Evolutionary conservation across 1,140 invertebrate genomes (phyloP), one percentile per base, ranked within the genome.

Genomic region (Diplogasteroides magnus): DNA sequence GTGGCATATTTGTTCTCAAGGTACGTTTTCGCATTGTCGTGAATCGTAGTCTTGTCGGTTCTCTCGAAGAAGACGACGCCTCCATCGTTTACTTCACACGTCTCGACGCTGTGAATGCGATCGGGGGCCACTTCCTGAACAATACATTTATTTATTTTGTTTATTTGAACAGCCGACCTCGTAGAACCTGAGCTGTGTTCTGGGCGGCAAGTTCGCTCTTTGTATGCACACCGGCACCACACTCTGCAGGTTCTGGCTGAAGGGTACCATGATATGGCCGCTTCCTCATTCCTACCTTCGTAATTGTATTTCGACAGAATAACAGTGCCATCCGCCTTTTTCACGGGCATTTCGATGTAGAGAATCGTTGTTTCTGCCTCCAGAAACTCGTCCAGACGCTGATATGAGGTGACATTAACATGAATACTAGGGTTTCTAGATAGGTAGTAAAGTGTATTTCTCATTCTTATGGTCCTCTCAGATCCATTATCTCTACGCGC

Each of bases 61-160:
- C 67, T 57, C 48, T 78, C 77, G 25, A 77, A 62, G 27, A 78
- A 68, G 0, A 78, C 14, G 25, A 78, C 77, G 1, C 59, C 67
- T 25, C 77, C 77, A 61, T 80, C 79, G 2, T 64, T 25, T 29
- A 76, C 19, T 1, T 76, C 72, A 14, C 64, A 26, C 23, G 79
- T 28, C 37, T 55, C 26, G 59, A 74, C 55, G n/a, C 13, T 3
- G 19, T 74, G 74, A 27, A 76, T 64, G 3, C 19, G 6, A 25
- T 78, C 77, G n/a, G 76, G 77, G 15, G 48, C 26, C 25, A 67
- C 29, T 69, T 76, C 74, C 74, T 75, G 11, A 71, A 76, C 29
- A 32, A 25, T n/a, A 25, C 48, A 26, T 23, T 27, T 31, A 69
- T 48, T 11, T 48, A 48, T 48, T 48, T 19, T n/a, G n/a, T n/a